Evolutionary conservation across 2,888 invertebrate species (phyloP).

Genomic region (Zhengitettix transpicula): DNA sequence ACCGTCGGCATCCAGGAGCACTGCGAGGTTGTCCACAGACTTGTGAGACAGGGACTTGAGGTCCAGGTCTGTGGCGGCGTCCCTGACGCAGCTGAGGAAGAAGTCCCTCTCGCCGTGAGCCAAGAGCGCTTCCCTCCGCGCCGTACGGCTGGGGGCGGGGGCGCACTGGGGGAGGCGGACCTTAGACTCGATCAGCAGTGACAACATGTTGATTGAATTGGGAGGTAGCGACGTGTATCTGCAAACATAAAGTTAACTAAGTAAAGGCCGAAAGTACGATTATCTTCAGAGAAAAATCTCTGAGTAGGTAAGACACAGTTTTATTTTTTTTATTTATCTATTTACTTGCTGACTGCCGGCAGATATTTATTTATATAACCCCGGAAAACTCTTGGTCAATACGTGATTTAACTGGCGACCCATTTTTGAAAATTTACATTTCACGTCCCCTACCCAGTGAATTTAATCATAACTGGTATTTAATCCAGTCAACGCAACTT

Average conservation of each 20-base stretch:
- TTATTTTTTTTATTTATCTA: too few species aligned
- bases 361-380: too few species aligned
- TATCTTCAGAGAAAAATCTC: too few species aligned
- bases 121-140: constrained; percentile 23
- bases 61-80: constrained; percentile 34
- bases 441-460: too few species aligned
- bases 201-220: constrained; percentile 30
- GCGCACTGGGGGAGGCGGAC: constrained; percentile 29
- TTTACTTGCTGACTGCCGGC: too few species aligned
- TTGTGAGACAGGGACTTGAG: constrained; percentile 29
- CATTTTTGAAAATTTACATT: too few species aligned
- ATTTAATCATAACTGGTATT: too few species aligned
- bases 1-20: constrained; percentile 30
- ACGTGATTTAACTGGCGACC: too few species aligned
- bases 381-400: too few species aligned
- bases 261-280: too few species aligned
- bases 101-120: constrained; percentile 29
- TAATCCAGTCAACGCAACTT: too few species aligned
- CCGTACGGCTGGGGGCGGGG: constrained; percentile 27
- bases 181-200: constrained; percentile 32
- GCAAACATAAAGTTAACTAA: not conserved
- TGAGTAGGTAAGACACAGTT: too few species aligned
- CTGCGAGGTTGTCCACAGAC: constrained; percentile 30
- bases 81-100: constrained; percentile 32
- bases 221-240: constrained; percentile 31